These are phyloP conservation scores for Eupithecia subumbrata DNA, from an alignment of 2,888 invertebrate genomes.

Conservation along the genomic window DNA sequence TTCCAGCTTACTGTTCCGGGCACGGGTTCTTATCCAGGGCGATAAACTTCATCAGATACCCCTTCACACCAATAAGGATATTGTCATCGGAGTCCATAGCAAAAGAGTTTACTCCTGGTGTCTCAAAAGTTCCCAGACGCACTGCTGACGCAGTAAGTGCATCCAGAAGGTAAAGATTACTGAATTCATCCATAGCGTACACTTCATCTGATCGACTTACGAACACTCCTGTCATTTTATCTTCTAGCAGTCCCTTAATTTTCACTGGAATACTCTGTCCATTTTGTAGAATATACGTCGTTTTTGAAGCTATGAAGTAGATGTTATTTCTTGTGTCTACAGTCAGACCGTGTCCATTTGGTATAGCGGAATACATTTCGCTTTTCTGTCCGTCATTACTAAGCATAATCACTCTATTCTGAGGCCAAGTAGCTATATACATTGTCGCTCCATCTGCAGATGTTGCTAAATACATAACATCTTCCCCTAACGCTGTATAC, in stretches of 20 bases:
- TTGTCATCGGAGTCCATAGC: constrained; percentile 75
- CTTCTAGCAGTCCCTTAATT: constrained; percentile 69
- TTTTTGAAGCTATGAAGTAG: constrained; percentile 74
- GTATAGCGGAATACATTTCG: constrained; percentile 66
- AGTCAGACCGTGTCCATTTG: constrained; percentile 75
- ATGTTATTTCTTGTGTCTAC: constrained; percentile 73
- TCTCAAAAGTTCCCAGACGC: constrained; percentile 63
- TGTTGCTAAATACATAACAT: constrained; percentile 75
- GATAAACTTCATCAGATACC: constrained; percentile 66
- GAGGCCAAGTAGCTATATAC: constrained; percentile 79
- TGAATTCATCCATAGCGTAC: constrained; percentile 75
- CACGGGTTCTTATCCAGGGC: constrained; percentile 69
- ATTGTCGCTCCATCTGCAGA: constrained; percentile 64
- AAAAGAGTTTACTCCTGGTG: constrained; percentile 72
- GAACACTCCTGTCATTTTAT: constrained; percentile 73
- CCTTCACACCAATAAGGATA: constrained; percentile 70
- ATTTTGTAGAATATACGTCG: constrained; percentile 67
- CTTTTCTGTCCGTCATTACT: constrained; percentile 67
- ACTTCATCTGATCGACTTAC: constrained; percentile 72
- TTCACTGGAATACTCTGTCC: constrained; percentile 67
- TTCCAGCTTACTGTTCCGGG: constrained; percentile 52
- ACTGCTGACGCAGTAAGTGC: constrained; percentile 65
- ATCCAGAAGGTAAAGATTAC: constrained; percentile 68
- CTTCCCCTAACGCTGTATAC: constrained; percentile 71
- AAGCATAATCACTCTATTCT: constrained; percentile 73